Conservation (phyloP, 2,113 vertebrate species). For the Nothocercus nigrocapillus region DNA sequence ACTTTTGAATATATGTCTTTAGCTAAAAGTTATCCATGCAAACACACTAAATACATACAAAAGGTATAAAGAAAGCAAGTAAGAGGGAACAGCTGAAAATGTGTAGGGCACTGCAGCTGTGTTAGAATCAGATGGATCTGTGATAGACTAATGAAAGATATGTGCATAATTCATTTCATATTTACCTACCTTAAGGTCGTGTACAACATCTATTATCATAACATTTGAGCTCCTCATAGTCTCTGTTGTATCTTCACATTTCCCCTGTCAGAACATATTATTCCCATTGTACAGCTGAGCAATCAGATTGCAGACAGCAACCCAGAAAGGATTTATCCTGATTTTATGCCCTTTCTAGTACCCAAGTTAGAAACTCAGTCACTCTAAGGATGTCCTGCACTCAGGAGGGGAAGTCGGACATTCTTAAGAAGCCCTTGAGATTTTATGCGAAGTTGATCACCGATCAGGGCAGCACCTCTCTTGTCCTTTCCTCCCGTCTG, state of each 20-base stretch:
- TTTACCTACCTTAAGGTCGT: slow-evolving; percentile 57
- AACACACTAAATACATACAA: neutral
- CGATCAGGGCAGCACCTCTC: neutral
- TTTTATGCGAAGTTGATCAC: neutral
- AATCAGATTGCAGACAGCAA: slow-evolving; percentile 20
- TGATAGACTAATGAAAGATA: slow-evolving; percentile 46
- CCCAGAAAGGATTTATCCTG: neutral
- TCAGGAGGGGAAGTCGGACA: neutral
- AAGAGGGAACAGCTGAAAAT: neutral
- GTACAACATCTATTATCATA: slow-evolving; percentile 54
- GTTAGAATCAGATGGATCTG: slow-evolving; percentile 26
- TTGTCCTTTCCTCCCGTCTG: neutral
- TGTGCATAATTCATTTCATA: slow-evolving; percentile 50
- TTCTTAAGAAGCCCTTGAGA: neutral
- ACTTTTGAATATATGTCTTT: neutral
- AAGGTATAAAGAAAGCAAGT: neutral
- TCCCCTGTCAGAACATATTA: slow-evolving; percentile 54
- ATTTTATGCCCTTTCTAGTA: neutral
- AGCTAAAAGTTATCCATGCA: slow-evolving; percentile 1
- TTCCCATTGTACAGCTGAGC: slow-evolving; percentile 23
- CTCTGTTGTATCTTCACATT: slow-evolving; percentile 55
- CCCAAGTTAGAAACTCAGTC: neutral
- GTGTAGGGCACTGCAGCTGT: slow-evolving; percentile 41
- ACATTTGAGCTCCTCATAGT: slow-evolving; percentile 41
- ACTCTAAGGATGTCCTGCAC: neutral